These are phyloP conservation scores for Taxidea taxus DNA, from an alignment of 2,113 vertebrate genomes.

Conservation along the genomic window DNA sequence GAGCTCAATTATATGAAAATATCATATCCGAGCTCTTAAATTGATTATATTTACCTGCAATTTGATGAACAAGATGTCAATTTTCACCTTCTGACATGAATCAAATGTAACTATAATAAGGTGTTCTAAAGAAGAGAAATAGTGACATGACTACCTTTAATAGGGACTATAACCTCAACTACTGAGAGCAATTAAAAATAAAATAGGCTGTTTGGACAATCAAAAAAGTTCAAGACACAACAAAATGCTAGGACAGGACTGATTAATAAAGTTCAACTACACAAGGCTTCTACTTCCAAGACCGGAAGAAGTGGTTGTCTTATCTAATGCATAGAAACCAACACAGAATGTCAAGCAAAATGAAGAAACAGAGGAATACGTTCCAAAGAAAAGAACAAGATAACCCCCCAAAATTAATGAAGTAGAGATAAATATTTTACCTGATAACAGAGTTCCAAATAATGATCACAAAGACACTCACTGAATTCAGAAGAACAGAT, in stretches of 20 bases:
- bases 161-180: not conserved
- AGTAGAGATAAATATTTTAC: not conserved
- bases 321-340: not conserved
- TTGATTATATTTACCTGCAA: not conserved
- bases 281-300: not conserved
- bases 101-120: not conserved
- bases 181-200: not conserved
- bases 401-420: not conserved
- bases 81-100: not conserved
- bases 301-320: not conserved
- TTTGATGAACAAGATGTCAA: not conserved
- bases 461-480: not conserved
- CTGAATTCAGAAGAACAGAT: not conserved
- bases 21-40: not conserved
- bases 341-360: not conserved
- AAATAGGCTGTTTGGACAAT: not conserved
- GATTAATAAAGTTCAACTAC: not conserved
- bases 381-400: not conserved
- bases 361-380: not conserved
- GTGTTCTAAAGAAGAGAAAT: not conserved
- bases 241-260: not conserved
- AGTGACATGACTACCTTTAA: not conserved
- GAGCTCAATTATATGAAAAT: not conserved
- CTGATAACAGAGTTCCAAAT: not conserved
- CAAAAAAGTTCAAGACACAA: not conserved